These are phyloP conservation scores for Heloderma charlesbogerti DNA, from an alignment of 2,113 vertebrate genomes.

Conservation along the genomic window DNA sequence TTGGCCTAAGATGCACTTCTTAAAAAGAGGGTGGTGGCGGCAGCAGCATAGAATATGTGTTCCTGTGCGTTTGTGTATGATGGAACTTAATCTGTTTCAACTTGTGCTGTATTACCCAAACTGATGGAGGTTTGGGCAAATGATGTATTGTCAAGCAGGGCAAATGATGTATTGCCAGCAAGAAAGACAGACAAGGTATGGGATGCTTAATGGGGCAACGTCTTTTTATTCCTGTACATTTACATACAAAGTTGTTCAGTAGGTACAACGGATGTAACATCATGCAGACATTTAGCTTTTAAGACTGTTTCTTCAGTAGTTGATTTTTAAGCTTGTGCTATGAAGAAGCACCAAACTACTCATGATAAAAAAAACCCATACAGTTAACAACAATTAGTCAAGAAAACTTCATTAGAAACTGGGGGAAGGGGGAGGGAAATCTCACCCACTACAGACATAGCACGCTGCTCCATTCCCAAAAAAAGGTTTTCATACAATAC, in stretches of 20 bases:
- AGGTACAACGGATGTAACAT: slow-evolving; percentile 81
- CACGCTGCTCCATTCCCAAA: slow-evolving; percentile 69
- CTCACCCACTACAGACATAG: slow-evolving; percentile 69
- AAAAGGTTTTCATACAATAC: slow-evolving; percentile 67
- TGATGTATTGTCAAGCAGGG: not conserved
- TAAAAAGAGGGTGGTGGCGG: too few species aligned
- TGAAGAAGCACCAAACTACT: slow-evolving; percentile 79
- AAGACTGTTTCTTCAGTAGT: slow-evolving; percentile 78
- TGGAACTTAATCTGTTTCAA: too few species aligned
- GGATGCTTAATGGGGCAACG: slow-evolving; percentile 70
- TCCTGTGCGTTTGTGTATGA: too few species aligned
- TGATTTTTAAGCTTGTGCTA: slow-evolving; percentile 80
- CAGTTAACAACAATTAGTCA: slow-evolving; percentile 72
- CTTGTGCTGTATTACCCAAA: too few species aligned
- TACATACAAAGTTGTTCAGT: slow-evolving; percentile 82
- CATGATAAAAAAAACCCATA: slow-evolving; percentile 65
- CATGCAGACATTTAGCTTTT: slow-evolving; percentile 84
- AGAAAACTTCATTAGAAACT: slow-evolving; percentile 68
- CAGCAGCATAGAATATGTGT: too few species aligned
- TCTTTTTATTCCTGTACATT: slow-evolving; percentile 86
- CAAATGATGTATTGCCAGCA: not conserved
- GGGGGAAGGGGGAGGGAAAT: slow-evolving; percentile 61
- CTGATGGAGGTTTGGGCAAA: too few species aligned
- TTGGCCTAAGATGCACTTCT: too few species aligned
- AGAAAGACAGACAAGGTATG: not conserved